phyloP scores from a whole-genome alignment of 2,888 invertebrate genomes.

The Notodonta dromedarius region DNA sequence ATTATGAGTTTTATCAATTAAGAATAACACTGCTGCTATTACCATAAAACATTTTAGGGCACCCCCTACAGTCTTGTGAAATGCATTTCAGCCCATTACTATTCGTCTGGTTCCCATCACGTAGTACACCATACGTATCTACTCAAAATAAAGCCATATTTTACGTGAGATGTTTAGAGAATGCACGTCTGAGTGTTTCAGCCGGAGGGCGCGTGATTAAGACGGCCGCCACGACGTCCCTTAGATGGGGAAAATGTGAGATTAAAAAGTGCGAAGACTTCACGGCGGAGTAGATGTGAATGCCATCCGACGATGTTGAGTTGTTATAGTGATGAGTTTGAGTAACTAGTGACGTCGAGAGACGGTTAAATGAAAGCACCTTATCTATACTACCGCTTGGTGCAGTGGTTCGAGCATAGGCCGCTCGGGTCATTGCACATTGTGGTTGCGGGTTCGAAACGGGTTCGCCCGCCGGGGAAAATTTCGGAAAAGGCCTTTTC shows the following conservation, averaged over 20 bases:
- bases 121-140: constrained; percentile 16
- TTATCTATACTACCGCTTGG: no score
- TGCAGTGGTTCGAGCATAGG: no score
- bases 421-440: no score
- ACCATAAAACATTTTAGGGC: no score
- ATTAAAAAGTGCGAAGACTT: constrained; percentile 50
- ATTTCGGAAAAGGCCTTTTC: no score
- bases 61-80: not conserved
- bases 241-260: constrained; percentile 51
- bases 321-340: not conserved
- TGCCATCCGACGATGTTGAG: not conserved
- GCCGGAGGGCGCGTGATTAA: constrained; percentile 52
- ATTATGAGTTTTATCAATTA: no score
- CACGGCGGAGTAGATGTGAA: not conserved
- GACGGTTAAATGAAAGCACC: no score
- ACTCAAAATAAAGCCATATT: constrained; percentile 17
- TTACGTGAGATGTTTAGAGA: constrained; percentile 35
- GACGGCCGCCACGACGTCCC: constrained; percentile 41
- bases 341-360: not conserved
- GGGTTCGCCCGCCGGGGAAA: no score
- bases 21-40: no score
- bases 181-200: constrained; percentile 30
- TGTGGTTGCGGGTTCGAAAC: no score
- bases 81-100: constrained; percentile 10
- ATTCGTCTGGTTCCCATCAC: constrained; percentile 19